Evolutionary conservation across 2,888 invertebrate species (phyloP).

Genomic region (Ophonus ardosiacus): DNA sequence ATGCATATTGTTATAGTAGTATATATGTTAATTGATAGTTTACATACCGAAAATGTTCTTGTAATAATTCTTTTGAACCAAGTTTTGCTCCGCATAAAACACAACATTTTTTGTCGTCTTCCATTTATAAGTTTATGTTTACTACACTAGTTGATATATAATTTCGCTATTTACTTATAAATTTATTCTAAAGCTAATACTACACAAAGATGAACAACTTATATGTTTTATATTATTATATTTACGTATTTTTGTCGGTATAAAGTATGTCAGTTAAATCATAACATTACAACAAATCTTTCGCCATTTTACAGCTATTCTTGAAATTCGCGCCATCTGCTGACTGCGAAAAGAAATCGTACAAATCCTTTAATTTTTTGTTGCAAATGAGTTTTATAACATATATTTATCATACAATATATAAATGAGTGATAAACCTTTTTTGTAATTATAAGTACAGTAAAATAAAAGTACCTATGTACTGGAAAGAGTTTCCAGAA

Average conservation of each 20-base stretch:
- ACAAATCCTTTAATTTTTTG: slow-evolving; percentile 8
- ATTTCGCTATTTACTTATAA: neutral
- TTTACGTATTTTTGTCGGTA: no score
- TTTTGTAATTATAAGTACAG: no score
- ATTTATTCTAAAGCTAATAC: no score
- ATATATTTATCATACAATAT: neutral
- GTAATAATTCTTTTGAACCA: slow-evolving; percentile 78
- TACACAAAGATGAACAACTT: no score
- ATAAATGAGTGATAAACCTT: no score
- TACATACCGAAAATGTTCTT: slow-evolving; percentile 79
- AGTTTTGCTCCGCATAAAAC: slow-evolving; percentile 66
- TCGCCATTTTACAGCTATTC: slow-evolving; percentile 61
- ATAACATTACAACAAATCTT: slow-evolving; percentile 37
- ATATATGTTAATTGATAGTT: neutral
- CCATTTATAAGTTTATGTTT: slow-evolving; percentile 20
- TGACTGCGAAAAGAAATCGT: slow-evolving; percentile 55
- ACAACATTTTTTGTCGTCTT: slow-evolving; percentile 60
- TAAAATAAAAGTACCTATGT: no score
- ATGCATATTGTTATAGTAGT: slow-evolving; percentile 63
- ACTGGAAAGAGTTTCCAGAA: no score
- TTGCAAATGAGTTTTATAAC: neutral
- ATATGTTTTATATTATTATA: no score
- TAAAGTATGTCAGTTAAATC: neutral
- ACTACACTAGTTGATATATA: no score
- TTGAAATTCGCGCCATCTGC: slow-evolving; percentile 65